Percentiles rank a stretch among this genome's conserved stretches.
Evolutionary conservation across 2,888 invertebrate genomes (phyloP).

Genomic region (Smittia sp.): DNA sequence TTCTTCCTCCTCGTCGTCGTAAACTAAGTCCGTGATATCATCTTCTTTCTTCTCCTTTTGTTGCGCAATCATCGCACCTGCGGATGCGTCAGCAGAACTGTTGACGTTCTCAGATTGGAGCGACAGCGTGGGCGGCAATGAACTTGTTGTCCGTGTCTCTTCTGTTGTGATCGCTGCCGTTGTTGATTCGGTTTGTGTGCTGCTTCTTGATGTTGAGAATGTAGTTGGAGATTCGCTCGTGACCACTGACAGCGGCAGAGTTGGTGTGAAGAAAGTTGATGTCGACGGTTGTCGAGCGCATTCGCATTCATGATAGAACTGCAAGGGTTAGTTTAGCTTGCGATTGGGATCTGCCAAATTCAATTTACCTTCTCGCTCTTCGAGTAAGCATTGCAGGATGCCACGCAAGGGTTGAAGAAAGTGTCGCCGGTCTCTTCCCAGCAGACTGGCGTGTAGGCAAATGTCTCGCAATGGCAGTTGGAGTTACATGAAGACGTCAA

Average conservation of each 20-base stretch:
- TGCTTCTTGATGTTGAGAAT: too few relatives aligned
- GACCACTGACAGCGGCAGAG: not conserved
- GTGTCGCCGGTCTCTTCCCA: constrained; percentile 58
- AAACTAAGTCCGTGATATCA: not conserved
- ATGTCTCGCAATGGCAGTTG: constrained; percentile 59
- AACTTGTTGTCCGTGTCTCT: too few relatives aligned
- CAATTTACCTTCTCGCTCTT: constrained; percentile 42
- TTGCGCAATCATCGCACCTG: not conserved
- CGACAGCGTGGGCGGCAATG: too few relatives aligned
- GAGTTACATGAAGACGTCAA: constrained; percentile 58
- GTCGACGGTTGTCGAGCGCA: not conserved
- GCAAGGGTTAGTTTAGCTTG: not conserved
- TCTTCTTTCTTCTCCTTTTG: not conserved
- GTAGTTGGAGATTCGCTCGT: too few relatives aligned
- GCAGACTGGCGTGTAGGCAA: constrained; percentile 66
- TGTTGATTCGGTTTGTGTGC: too few relatives aligned
- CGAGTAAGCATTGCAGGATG: constrained; percentile 58
- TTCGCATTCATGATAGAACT: constrained; percentile 30
- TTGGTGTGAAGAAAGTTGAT: not conserved
- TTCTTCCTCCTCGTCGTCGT: not conserved
- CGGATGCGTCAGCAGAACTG: too few relatives aligned
- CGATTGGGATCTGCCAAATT: not conserved
- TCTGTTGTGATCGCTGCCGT: too few relatives aligned
- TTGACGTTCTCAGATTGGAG: too few relatives aligned
- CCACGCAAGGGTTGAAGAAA: constrained; percentile 71